Evolutionary conservation across 1,140 invertebrate genomes (phyloP), one percentile per base, ranked within the genome.

Genomic region (Druon quercuslanigerum): DNA sequence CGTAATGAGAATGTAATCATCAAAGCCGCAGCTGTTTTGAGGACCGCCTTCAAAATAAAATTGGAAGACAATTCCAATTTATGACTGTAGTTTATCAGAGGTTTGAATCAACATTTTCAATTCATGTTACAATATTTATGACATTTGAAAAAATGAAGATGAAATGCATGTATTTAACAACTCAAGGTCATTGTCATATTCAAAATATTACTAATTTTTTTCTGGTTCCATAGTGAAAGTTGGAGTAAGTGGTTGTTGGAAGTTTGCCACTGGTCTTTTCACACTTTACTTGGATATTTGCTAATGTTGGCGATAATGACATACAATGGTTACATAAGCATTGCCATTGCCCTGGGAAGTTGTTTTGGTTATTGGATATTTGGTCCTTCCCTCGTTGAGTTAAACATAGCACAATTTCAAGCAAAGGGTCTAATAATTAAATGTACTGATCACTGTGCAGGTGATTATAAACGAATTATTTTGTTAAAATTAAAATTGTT

Each of bases 261-360:
- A 86, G 71, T 89, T 11, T 77, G 85, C 25, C 90, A 91, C 46
- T 90, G 87, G 87, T 87, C 90, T 72, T 73, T 90, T 77, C 93
- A 93, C 82, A 92, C 92, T 74, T 84, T 86, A 25, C 90, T 97
- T 70, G 95, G 95, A 76, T 98, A 98, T 89, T 91, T 96, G 57
- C 92, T 98, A n/a, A 98, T 98, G 97, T 90, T 98, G 82, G 93
- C 95, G 54, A 95, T 97, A 76, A 98, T 98, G 97, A 94, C 96
- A 1, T 98, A 96, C 91, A 98, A 98, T 90, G 94, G 94, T 52
- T 97, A 96, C 91, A 90, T 98, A 19, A 93, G 94, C 75, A 87
- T 97, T 16, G 93, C 96, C 1, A 92, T 97, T 17, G 92, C 95
- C 1, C 87, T 97, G 50, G 97, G 97, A 6, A 95, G 95, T 84